Evolutionary conservation across 23 tunicate genomes (phyloP), one percentile per base, ranked within the genome.

Genomic region (Clavelina lepadiformis): DNA sequence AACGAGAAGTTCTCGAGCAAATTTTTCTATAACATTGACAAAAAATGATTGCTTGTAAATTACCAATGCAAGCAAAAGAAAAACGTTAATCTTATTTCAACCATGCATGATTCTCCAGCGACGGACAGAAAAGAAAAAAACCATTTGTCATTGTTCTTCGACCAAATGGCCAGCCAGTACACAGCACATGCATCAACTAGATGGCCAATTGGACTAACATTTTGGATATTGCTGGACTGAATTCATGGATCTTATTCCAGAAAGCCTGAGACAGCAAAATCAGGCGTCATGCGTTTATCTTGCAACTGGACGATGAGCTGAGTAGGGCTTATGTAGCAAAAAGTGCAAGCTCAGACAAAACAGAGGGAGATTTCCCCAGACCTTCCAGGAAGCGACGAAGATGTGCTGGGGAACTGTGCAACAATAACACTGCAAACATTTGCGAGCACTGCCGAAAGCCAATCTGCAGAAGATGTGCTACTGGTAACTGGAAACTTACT

Each of bases 31-130:
- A 59, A 59, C 22, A 29, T 11, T 23, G 22, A 59, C 35, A 59
- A 59, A 59, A 59, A 25, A 20, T 29, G 36, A 36, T 26, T 59
- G 65, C 65, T 59, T 59, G 65, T 28, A 29, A 59, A 59, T 59
- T 59, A 59, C 36, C 35, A 59, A 28, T 25, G 35, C 6, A 26
- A 59, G 22, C 7, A 59, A 59, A 59, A 59, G 35, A 25, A 25
- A 59, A 59, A 59, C 31, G 65, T 28, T 59, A 25, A 59, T 59
- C 65, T 59, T 59, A 59, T 59, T 28, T 29, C 65, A 26, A 26
- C 65, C 29, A 28, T 59, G 65, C 65, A 59, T 29, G 36, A 25
- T 59, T 59, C 65, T 59, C n/a, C 65, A 25, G 11, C 36, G 5
- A 59, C 35, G 22, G 36, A 59, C 36, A 7, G 15, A 13, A 5